Conservation (phyloP, 2,888 invertebrate genomes). For the Metacarcinus magister region DNA sequence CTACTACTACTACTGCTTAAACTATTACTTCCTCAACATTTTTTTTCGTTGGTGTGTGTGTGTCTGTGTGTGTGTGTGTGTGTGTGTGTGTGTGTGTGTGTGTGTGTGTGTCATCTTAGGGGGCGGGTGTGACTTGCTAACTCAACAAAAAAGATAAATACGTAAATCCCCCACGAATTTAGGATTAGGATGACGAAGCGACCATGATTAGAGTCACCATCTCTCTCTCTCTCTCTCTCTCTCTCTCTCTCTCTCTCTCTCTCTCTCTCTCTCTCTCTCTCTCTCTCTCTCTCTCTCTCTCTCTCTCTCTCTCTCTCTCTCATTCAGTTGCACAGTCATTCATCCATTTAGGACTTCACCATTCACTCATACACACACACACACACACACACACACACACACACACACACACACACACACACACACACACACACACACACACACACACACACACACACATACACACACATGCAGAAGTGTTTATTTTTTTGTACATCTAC, state of each 20-base stretch:
- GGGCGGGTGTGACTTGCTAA: background rate
- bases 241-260: constrained; percentile 48
- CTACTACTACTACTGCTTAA: too few relatives aligned
- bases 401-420: background rate
- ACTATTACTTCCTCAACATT: background rate
- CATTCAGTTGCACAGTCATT: constrained; percentile 26
- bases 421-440: constrained; percentile 27
- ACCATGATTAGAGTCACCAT: background rate
- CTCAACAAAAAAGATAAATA: background rate
- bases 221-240: constrained; percentile 47
- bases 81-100: background rate
- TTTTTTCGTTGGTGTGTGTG: background rate
- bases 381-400: constrained; percentile 18
- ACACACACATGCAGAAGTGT: constrained; percentile 45
- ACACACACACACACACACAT: constrained; percentile 35
- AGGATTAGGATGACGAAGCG: constrained; percentile 41
- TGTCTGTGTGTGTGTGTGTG: constrained; percentile 8
- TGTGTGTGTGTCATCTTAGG: background rate
- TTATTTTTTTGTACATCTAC: constrained; percentile 19
- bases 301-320: constrained; percentile 37
- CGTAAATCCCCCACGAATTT: background rate
- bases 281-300: constrained; percentile 45
- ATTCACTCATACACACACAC: background rate
- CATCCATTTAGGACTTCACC: background rate
- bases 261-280: constrained; percentile 47